Evolutionary conservation across 2,113 vertebrate genomes (phyloP).

Genomic region (Caracal caracal): DNA sequence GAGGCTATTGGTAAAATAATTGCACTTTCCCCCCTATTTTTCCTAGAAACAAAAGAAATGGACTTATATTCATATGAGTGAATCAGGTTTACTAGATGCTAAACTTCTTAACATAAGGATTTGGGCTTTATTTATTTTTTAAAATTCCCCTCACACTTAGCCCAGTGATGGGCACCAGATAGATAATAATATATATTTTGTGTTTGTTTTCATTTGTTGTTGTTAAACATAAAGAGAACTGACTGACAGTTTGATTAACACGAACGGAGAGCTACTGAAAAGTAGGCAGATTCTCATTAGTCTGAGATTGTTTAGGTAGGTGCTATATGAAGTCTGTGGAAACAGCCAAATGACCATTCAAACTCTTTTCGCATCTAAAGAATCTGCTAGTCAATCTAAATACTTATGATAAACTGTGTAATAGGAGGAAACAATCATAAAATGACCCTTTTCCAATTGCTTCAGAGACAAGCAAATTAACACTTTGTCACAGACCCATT

Average conservation of each 20-base stretch:
- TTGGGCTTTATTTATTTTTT: not conserved
- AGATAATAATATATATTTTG: not conserved
- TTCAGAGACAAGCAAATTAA: conserved; percentile 79
- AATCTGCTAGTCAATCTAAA: conserved; percentile 38
- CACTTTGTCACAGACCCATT: conserved; percentile 76
- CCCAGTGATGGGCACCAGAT: not conserved
- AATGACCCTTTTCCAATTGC: conserved; percentile 64
- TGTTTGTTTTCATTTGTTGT: not conserved
- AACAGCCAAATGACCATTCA: not conserved
- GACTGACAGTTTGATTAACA: not conserved
- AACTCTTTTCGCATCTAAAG: not conserved
- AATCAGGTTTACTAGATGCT: not conserved
- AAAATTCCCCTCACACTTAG: not conserved
- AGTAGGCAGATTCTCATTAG: not conserved
- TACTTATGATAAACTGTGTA: conserved; percentile 72
- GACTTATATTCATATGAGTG: not conserved
- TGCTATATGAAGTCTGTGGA: not conserved
- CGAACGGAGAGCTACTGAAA: not conserved
- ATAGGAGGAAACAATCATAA: conserved; percentile 78
- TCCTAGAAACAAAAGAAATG: not conserved
- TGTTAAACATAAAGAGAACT: not conserved
- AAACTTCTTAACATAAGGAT: not conserved
- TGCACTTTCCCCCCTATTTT: not conserved
- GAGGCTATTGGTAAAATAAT: not conserved
- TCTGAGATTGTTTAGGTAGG: not conserved